Conservation (phyloP, 2,797 vertebrate genomes). For the Taenioides sp. region DNA sequence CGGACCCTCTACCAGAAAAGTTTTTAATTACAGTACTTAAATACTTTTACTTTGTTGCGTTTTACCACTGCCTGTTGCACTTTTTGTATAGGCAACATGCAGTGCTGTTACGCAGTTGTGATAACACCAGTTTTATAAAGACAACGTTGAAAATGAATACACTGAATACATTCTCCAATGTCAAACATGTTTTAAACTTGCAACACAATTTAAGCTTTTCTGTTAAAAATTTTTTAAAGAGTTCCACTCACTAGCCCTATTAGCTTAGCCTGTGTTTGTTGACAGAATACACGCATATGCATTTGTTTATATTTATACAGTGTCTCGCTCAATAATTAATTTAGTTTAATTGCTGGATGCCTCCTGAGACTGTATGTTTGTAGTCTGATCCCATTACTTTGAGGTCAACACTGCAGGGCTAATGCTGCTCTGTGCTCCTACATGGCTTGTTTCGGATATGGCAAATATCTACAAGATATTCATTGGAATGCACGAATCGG, state of each 20-base stretch:
- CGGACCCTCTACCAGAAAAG: too few relatives aligned
- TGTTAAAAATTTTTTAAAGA: too few relatives aligned
- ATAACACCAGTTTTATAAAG: neutral
- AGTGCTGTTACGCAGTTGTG: too few relatives aligned
- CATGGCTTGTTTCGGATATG: conserved; percentile 8
- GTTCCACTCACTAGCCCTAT: too few relatives aligned
- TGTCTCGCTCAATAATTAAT: conserved; percentile 9
- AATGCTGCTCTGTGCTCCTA: neutral
- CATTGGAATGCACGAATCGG: neutral
- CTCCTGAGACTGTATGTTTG: conserved; percentile 5
- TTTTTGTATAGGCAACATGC: too few relatives aligned
- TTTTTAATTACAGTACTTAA: too few relatives aligned
- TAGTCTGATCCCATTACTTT: conserved; percentile 1
- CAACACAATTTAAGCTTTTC: neutral
- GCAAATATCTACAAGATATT: conserved; percentile 7
- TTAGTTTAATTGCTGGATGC: neutral
- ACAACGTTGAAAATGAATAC: neutral
- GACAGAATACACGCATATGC: neutral
- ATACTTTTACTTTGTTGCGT: too few relatives aligned
- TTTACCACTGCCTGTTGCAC: neutral
- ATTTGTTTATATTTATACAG: conserved; percentile 10
- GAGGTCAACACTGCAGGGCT: conserved; percentile 9
- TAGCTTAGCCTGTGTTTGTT: conserved; percentile 2
- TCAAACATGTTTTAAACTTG: neutral
- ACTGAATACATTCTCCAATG: neutral